These are phyloP conservation scores for Falco biarmicus DNA, from an alignment of 2,797 vertebrate genomes.

Conservation along the genomic window DNA sequence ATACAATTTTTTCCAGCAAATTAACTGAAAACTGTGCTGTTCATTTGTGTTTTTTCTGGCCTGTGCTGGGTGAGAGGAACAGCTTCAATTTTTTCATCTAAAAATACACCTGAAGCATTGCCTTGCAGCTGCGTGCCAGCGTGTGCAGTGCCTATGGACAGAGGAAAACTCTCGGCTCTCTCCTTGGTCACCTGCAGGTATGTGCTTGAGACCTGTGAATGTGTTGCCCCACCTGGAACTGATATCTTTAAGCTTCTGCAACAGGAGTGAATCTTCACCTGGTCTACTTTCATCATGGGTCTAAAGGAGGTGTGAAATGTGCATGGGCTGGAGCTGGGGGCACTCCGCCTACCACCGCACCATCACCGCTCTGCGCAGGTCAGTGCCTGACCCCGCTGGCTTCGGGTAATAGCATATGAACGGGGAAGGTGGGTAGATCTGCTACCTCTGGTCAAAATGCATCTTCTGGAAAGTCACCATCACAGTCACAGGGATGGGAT, in stretches of 20 bases:
- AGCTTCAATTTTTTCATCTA: background rate
- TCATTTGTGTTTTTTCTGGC: background rate
- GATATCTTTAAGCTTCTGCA: background rate
- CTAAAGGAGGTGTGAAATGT: background rate
- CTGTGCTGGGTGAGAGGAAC: background rate
- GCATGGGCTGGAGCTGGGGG: accelerated
- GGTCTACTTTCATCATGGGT: background rate
- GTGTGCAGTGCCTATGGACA: background rate
- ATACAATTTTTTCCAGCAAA: background rate
- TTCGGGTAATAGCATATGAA: background rate
- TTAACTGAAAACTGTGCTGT: background rate
- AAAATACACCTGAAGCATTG: background rate
- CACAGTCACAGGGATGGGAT: background rate
- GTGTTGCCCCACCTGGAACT: background rate
- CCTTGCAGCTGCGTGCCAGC: background rate
- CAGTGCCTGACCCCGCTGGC: background rate
- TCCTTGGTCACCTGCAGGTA: background rate
- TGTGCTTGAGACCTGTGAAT: background rate
- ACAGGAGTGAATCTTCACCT: background rate
- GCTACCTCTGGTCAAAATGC: background rate
- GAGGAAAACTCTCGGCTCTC: background rate
- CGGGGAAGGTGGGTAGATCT: background rate
- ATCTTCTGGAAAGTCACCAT: background rate
- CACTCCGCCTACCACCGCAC: accelerated
- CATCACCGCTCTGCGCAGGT: background rate